phyloP scores from a whole-genome alignment of 2,797 vertebrate genomes.

The Schizothorax lantsangensis region DNA sequence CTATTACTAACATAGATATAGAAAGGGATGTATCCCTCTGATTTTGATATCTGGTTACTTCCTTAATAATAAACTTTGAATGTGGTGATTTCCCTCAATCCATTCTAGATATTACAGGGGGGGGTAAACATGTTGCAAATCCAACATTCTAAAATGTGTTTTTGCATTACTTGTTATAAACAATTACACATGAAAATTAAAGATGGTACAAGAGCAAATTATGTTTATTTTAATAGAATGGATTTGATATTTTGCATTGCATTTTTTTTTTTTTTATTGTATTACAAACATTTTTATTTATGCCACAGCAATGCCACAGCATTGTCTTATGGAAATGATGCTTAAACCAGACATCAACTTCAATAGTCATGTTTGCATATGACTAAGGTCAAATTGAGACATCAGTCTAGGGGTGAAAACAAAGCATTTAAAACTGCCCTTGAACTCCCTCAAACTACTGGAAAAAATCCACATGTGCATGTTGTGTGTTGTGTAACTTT shows the following conservation, averaged over 20 bases:
- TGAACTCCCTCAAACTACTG: not conserved
- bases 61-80: not conserved
- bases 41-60: not conserved
- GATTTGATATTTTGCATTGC: too few species aligned
- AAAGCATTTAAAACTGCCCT: not conserved
- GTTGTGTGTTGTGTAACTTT: conserved; percentile 1
- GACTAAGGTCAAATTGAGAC: not conserved
- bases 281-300: not conserved
- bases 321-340: not conserved
- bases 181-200: too few species aligned
- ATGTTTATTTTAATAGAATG: too few species aligned
- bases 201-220: too few species aligned
- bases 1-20: not conserved
- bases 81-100: not conserved
- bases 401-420: not conserved
- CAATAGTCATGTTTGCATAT: not conserved
- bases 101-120: not conserved
- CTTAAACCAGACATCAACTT: not conserved
- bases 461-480: not conserved
- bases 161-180: not conserved
- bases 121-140: not conserved
- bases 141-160: not conserved
- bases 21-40: not conserved
- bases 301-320: not conserved
- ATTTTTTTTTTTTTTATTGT: not conserved